These are phyloP conservation scores for Micromussa lordhowensis DNA, from an alignment of 92 coral and sea anemone genomes.

Conservation along the genomic window DNA sequence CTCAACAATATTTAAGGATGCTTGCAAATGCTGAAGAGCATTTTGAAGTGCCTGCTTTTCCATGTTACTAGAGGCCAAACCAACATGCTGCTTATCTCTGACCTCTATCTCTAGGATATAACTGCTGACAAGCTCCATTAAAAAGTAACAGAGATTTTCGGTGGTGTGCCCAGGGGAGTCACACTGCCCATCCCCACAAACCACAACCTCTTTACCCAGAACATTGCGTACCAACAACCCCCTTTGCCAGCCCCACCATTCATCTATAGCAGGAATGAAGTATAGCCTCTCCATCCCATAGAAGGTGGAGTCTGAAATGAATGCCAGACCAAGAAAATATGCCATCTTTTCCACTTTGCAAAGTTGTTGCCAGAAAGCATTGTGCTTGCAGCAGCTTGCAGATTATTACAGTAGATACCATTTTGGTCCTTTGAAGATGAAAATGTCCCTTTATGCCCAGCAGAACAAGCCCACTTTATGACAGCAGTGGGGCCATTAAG, in stretches of 20 bases:
- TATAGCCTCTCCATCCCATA: conserved; percentile 56
- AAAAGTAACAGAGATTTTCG: too few species aligned
- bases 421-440: conserved; percentile 36
- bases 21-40: conserved; percentile 21
- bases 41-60: conserved; percentile 41
- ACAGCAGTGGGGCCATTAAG: conserved; percentile 34
- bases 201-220: conserved; percentile 23
- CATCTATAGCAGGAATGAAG: conserved; percentile 46
- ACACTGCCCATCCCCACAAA: conserved; percentile 3
- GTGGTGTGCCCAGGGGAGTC: not conserved
- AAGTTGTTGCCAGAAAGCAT: conserved; percentile 49
- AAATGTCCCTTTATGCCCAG: conserved; percentile 28
- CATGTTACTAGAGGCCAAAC: conserved; percentile 48
- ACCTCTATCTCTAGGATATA: conserved; percentile 53
- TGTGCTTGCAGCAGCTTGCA: conserved; percentile 47
- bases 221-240: conserved; percentile 20
- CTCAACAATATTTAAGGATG: conserved; percentile 46
- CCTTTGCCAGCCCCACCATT: conserved; percentile 63
- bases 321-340: conserved; percentile 45
- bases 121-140: not conserved
- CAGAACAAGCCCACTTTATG: too few species aligned
- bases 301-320: conserved; percentile 56
- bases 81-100: conserved; percentile 60
- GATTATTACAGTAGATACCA: conserved; percentile 42
- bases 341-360: conserved; percentile 47